Evolutionary conservation across 2,113 vertebrate genomes (phyloP), one percentile per base, ranked within the genome.

Genomic region (Xiphophorus hellerii): DNA sequence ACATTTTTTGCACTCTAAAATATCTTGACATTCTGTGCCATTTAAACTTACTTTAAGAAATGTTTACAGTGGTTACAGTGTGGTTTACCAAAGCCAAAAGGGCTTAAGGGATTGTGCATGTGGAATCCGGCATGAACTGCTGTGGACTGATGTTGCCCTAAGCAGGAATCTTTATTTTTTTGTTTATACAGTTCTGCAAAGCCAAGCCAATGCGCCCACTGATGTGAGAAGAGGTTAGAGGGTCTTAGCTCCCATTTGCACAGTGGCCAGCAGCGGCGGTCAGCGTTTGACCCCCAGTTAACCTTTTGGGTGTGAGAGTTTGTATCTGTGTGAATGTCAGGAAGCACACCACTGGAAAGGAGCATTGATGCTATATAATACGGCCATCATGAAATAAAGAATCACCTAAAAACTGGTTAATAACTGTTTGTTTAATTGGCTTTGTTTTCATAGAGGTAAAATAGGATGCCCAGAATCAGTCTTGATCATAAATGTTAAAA

Each of bases 191-290:
- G 28, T 83, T 66, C 63, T 72, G 65, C 28, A 70, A 64, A 83
- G 29, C 44, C 13, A 14, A 30, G 37, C 39, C 44, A 51, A 37
- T n/a, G 30, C 25, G 58, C 58, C 69, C 12, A n/a, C 33, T 66
- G 62, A 66, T 77, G 78, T 22, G 30, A 12, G 11, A 71, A 2
- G 33, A 37, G 35, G 35, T 37, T 37, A 12, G 35, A 37, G 66
- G 75, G 80, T 79, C 74, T n/a, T 13, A 70, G 54, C 62, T 78
- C 60, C 82, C 82, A 81, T 81, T 71, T 83, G 82, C 75, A 77
- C 51, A 7, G 67, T 44, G 76, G 51, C 29, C 8, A 31, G 67
- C 58, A 51, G 6, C 0, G 8, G 77, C 75, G 75, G 73, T 72
- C 29, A 8, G 3, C 28, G 69, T 31, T 72, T 12, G 25, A 35